These are phyloP conservation scores for Lamproptera curius DNA, from an alignment of 2,888 invertebrate species.

Conservation along the genomic window DNA sequence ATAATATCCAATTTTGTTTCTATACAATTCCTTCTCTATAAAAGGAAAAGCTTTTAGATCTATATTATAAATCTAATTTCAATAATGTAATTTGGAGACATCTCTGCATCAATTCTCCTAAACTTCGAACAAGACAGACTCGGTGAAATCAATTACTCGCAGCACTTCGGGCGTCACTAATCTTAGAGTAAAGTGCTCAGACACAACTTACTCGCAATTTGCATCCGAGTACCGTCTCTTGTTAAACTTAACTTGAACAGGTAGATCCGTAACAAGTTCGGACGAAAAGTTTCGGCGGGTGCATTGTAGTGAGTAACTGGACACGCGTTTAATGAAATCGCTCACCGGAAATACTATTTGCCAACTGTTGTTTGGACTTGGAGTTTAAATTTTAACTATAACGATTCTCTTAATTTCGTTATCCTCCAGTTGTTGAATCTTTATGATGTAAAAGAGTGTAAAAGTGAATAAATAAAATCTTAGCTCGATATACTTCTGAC, in stretches of 20 bases:
- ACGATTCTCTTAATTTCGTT: too few relatives aligned
- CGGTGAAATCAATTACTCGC: neutral
- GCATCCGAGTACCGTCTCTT: conserved; percentile 39
- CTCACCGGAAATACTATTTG: neutral
- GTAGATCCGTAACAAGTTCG: conserved; percentile 1
- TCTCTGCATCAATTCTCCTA: too few relatives aligned
- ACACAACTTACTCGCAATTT: conserved; percentile 40
- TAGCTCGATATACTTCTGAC: too few relatives aligned
- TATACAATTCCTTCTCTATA: too few relatives aligned
- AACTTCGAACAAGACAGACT: neutral
- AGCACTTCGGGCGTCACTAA: conserved; percentile 7
- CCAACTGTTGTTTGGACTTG: neutral
- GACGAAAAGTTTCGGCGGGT: neutral
- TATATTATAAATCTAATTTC: too few relatives aligned
- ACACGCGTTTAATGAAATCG: neutral
- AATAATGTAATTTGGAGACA: too few relatives aligned
- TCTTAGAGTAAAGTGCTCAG: conserved; percentile 13
- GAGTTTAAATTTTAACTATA: too few relatives aligned
- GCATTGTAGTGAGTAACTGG: neutral
- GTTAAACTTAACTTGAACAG: conserved; percentile 40
- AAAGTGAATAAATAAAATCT: too few relatives aligned
- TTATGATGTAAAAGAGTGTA: too few relatives aligned
- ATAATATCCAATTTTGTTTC: too few relatives aligned
- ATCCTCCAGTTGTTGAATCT: too few relatives aligned
- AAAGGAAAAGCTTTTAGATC: too few relatives aligned